Conservation (phyloP, 2,113 vertebrate species). For the Scalopus aquaticus region DNA sequence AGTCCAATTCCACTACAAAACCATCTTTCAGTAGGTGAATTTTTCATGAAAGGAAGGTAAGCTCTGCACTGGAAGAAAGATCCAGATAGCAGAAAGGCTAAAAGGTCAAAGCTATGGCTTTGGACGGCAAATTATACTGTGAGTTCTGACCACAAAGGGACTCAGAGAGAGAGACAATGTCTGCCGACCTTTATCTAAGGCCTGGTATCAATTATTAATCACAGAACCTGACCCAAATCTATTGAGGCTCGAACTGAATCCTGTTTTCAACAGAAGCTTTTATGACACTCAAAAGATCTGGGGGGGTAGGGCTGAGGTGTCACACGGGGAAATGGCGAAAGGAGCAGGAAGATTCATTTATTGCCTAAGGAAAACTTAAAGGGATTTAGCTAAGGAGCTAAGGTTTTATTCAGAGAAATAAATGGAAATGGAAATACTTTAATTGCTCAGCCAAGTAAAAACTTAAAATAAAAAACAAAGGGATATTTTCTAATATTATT, state of each 20-base stretch:
- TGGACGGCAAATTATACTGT: constrained; percentile 15
- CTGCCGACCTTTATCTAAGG: constrained; percentile 47
- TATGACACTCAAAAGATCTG: constrained; percentile 7
- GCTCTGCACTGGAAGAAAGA: not conserved
- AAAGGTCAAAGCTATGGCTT: not conserved
- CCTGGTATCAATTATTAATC: constrained; percentile 67
- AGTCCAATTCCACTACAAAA: not conserved
- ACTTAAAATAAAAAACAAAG: not conserved
- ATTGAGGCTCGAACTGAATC: not conserved
- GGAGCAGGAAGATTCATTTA: not conserved
- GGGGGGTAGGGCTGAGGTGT: not conserved
- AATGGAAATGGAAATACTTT: not conserved
- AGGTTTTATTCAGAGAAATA: not conserved
- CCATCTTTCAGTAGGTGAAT: not conserved
- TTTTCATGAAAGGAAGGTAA: constrained; percentile 52
- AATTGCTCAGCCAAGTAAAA: not conserved
- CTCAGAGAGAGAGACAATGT: constrained; percentile 8
- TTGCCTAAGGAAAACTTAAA: not conserved
- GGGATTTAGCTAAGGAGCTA: not conserved
- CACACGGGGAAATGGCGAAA: not conserved
- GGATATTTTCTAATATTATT: not conserved
- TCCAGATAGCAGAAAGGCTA: constrained; percentile 2
- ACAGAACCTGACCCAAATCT: constrained; percentile 47
- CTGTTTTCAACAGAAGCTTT: constrained; percentile 13
- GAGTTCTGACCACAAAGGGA: constrained; percentile 34